Conservation (phyloP, 2,113 vertebrate species). For the Hippopotamus amphibius region DNA sequence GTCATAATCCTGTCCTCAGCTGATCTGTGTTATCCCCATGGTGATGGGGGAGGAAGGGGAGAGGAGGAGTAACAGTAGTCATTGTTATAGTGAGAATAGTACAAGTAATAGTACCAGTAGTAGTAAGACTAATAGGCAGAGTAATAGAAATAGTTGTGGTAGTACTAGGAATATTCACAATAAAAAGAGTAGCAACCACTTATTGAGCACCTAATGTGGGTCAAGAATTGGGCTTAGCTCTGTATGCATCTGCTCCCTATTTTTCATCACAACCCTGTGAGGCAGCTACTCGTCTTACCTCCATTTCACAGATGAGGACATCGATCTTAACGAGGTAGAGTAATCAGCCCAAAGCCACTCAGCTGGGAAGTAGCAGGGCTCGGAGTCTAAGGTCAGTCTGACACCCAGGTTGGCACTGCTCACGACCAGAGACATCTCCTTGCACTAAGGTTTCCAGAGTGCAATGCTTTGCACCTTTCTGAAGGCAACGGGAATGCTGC, state of each 20-base stretch:
- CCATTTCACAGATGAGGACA: not conserved
- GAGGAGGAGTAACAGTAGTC: not conserved
- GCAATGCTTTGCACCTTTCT: not conserved
- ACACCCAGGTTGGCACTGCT: not conserved
- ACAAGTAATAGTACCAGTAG: not conserved
- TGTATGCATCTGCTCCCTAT: fast-evolving
- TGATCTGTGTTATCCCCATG: not conserved
- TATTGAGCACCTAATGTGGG: too few species aligned
- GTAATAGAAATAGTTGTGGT: fast-evolving
- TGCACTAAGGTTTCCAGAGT: not conserved
- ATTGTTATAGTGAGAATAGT: not conserved
- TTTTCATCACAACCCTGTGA: not conserved
- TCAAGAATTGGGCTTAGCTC: too few species aligned
- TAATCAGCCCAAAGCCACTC: not conserved
- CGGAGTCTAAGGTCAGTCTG: not conserved
- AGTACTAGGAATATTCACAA: too few species aligned
- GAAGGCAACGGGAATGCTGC: not conserved
- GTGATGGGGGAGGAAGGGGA: not conserved
- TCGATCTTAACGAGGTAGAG: not conserved
- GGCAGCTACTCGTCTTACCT: not conserved
- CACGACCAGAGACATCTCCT: not conserved
- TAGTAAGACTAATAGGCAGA: not conserved
- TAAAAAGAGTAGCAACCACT: too few species aligned
- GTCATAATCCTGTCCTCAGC: not conserved
- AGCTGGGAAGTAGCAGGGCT: not conserved